These are phyloP conservation scores for Aurelia aurita complex sp. Pacific DNA, from an alignment of 30 jellyfish, hydroid and myxozoan species.

Conservation along the genomic window DNA sequence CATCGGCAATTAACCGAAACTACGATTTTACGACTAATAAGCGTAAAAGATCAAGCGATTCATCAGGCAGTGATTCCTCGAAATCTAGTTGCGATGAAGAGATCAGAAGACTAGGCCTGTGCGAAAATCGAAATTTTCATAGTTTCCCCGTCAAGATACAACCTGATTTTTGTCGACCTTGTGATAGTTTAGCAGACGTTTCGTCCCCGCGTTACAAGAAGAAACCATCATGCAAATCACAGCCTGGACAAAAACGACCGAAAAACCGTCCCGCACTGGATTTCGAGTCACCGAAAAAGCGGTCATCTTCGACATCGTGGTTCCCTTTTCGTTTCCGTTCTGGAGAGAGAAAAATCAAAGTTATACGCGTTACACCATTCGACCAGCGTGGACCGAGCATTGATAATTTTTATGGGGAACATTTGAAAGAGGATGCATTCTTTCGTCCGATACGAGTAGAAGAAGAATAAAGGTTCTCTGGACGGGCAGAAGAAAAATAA, in stretches of 20 bases:
- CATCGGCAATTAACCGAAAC: not conserved
- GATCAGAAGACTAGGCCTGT: constrained; percentile 22
- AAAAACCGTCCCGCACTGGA: constrained; percentile 19
- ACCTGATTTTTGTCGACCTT: not conserved
- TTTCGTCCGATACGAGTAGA: constrained; percentile 54
- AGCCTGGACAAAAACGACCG: constrained; percentile 42
- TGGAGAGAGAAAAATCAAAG: constrained; percentile 45
- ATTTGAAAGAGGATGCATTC: constrained; percentile 24
- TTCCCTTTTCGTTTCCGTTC: constrained; percentile 39
- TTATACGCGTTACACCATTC: constrained; percentile 46
- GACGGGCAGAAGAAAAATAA: no score
- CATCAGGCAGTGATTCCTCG: constrained; percentile 21
- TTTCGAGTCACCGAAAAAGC: constrained; percentile 17
- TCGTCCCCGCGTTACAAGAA: constrained; percentile 15
- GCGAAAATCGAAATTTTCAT: constrained; percentile 6
- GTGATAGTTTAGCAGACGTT: not conserved
- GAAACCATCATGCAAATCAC: constrained; percentile 14
- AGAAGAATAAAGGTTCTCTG: not conserved
- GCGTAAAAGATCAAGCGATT: constrained; percentile 55
- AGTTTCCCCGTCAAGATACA: not conserved
- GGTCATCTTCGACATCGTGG: constrained; percentile 51
- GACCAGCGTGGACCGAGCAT: constrained; percentile 11
- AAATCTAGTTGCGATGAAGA: constrained; percentile 61
- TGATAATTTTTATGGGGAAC: constrained; percentile 12
- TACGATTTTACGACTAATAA: not conserved